Evolutionary conservation across 2,888 invertebrate genomes (phyloP).

Genomic region (Eristalinus aeneus): DNA sequence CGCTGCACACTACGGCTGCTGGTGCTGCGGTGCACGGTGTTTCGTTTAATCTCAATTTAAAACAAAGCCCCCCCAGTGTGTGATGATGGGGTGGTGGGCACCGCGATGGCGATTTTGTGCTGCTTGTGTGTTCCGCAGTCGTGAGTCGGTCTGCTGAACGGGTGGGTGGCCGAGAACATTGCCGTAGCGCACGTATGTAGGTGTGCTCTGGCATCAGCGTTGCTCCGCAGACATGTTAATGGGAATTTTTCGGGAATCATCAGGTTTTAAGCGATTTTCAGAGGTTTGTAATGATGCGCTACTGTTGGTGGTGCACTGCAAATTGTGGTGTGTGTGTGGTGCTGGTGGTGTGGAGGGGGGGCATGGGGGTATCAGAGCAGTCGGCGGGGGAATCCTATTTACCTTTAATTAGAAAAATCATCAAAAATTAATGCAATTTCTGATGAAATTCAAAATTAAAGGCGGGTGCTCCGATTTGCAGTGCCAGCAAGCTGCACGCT

Average conservation of each 20-base stretch:
- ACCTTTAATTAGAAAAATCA: slow-evolving; percentile 22
- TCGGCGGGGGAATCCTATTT: background rate
- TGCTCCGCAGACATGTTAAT: slow-evolving; percentile 13
- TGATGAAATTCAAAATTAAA: background rate
- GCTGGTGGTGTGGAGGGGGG: background rate
- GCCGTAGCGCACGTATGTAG: background rate
- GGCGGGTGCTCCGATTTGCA: background rate
- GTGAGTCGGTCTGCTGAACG: background rate
- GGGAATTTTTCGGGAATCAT: slow-evolving; percentile 30
- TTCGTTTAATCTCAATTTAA: slow-evolving; percentile 68
- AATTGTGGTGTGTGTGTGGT: background rate
- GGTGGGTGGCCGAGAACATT: background rate
- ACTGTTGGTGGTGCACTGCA: background rate
- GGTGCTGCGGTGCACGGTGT: slow-evolving; percentile 45
- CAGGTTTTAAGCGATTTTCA: slow-evolving; percentile 40
- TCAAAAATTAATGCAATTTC: slow-evolving; percentile 32
- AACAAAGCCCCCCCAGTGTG: slow-evolving; percentile 45
- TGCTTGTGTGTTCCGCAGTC: background rate
- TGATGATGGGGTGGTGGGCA: slow-evolving; percentile 9
- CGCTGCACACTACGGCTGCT: slow-evolving; percentile 10
- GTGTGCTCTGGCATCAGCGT: background rate
- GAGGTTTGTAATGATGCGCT: slow-evolving; percentile 7
- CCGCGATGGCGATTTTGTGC: background rate
- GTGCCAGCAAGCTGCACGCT: background rate
- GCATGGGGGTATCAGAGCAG: background rate